A percentile compares a stretch with the other conserved stretches of the same genome.
Evolutionary conservation across 2,797 vertebrate species (phyloP).

Genomic region (Cichlasoma orientale): DNA sequence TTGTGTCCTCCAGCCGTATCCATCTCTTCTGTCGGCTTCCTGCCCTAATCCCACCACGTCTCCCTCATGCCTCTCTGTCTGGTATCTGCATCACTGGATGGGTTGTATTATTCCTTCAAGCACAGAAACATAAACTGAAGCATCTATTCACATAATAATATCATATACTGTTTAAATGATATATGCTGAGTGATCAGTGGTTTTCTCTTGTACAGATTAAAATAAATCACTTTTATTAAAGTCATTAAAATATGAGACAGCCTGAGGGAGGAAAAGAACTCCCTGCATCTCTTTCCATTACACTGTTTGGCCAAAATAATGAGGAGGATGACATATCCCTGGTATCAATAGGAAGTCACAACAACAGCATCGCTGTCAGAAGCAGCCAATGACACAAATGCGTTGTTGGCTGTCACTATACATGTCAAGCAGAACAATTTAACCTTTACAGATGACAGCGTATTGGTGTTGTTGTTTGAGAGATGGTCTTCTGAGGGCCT

Average conservation of each 20-base stretch:
- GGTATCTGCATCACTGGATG: constrained; percentile 55
- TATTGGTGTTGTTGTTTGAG: constrained; percentile 50
- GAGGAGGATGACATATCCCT: constrained; percentile 77
- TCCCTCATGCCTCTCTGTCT: constrained; percentile 54
- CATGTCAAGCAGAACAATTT: constrained; percentile 68
- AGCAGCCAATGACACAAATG: constrained; percentile 71
- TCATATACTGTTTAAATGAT: constrained; percentile 26
- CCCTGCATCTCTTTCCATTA: constrained; percentile 42
- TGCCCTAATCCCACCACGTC: constrained; percentile 73
- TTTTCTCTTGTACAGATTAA: constrained; percentile 21
- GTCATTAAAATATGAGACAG: constrained; percentile 43
- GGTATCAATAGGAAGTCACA: constrained; percentile 74
- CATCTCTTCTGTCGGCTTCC: constrained; percentile 69
- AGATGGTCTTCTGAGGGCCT: constrained; percentile 45
- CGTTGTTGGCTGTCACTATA: constrained; percentile 72
- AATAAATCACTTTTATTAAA: constrained; percentile 30
- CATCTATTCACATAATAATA: constrained; percentile 20
- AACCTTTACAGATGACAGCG: constrained; percentile 74
- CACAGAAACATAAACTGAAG: constrained; percentile 19
- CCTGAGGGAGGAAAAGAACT: constrained; percentile 29
- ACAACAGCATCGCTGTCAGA: constrained; percentile 72
- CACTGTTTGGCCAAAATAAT: constrained; percentile 76
- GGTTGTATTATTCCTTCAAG: constrained; percentile 41
- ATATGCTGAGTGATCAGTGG: constrained; percentile 10
- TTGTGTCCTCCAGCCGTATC: constrained; percentile 73